Percentiles rank a stretch among this genome's conserved stretches.
Evolutionary conservation across 2,888 invertebrate species (phyloP).

Genomic region (Lasioglossum morio): DNA sequence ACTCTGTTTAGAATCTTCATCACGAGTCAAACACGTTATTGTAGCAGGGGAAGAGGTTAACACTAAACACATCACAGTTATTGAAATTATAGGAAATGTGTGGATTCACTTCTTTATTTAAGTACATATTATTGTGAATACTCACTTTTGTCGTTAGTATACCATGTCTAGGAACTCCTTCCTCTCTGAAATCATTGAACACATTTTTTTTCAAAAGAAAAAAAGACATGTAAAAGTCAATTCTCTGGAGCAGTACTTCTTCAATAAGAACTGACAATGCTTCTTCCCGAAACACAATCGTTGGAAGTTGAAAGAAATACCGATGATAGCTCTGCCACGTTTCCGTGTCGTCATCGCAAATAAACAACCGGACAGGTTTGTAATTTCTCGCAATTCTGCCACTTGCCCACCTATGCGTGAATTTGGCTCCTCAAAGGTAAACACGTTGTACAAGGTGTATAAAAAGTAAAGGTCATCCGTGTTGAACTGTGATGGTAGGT

Average conservation of each 20-base stretch:
- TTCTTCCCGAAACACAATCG: not conserved
- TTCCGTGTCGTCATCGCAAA: not conserved
- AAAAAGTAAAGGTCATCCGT: too few species aligned
- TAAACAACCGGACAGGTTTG: constrained; percentile 11
- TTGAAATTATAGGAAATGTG: too few species aligned
- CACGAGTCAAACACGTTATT: too few species aligned
- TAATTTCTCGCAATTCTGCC: constrained; percentile 64
- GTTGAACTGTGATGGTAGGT: too few species aligned
- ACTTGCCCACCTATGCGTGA: constrained; percentile 72
- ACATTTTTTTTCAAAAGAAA: not conserved
- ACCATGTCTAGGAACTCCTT: not conserved
- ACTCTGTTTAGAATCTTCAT: too few species aligned
- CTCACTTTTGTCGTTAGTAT: too few species aligned
- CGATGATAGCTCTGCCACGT: not conserved
- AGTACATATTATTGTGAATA: too few species aligned
- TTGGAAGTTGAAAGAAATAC: not conserved
- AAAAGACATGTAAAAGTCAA: not conserved
- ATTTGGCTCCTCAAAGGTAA: constrained; percentile 69
- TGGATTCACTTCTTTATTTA: too few species aligned
- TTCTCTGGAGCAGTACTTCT: not conserved
- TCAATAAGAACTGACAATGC: not conserved
- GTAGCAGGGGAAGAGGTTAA: not conserved
- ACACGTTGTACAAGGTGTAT: not conserved
- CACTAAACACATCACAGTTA: too few species aligned
- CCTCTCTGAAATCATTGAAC: not conserved